Evolutionary conservation across 2,888 invertebrate species (phyloP).

Genomic region (Platycnemis pennipes): DNA sequence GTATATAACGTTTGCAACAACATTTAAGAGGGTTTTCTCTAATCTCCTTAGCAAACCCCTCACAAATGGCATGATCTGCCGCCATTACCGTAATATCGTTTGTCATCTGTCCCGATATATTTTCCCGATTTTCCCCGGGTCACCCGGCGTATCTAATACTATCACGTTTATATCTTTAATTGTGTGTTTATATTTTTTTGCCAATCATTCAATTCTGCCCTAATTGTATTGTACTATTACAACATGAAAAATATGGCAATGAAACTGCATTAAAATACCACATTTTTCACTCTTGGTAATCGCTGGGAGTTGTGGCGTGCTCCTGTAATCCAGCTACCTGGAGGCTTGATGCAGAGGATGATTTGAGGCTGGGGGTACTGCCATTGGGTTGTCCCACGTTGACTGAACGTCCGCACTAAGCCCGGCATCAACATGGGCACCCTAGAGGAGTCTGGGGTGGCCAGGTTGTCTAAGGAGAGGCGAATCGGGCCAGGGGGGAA

Average conservation of each 20-base stretch:
- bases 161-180: too few species aligned
- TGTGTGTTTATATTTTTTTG: too few species aligned
- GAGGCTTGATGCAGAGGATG: slow-evolving; percentile 95
- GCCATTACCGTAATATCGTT: not conserved
- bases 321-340: slow-evolving; percentile 99
- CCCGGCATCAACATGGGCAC: slow-evolving; percentile 97
- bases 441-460: slow-evolving; percentile 90
- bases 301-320: slow-evolving; percentile 96
- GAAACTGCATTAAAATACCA: not conserved
- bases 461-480: slow-evolving; percentile 98
- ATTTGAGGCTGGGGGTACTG: slow-evolving; percentile 94
- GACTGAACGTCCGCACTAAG: slow-evolving; percentile 98
- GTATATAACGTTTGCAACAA: too few species aligned
- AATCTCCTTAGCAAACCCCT: too few species aligned
- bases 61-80: not conserved
- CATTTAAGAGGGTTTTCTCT: too few species aligned
- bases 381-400: slow-evolving; percentile 84
- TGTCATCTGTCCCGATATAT: not conserved
- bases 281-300: not conserved
- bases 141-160: not conserved
- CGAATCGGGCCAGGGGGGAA: slow-evolving; percentile 99
- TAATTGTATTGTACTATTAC: not conserved
- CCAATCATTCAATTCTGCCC: too few species aligned
- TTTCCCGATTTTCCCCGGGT: not conserved
- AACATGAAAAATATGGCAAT: not conserved